These are phyloP conservation scores for Danio kyathit DNA, from an alignment of 2,797 vertebrate species.

Conservation along the genomic window DNA sequence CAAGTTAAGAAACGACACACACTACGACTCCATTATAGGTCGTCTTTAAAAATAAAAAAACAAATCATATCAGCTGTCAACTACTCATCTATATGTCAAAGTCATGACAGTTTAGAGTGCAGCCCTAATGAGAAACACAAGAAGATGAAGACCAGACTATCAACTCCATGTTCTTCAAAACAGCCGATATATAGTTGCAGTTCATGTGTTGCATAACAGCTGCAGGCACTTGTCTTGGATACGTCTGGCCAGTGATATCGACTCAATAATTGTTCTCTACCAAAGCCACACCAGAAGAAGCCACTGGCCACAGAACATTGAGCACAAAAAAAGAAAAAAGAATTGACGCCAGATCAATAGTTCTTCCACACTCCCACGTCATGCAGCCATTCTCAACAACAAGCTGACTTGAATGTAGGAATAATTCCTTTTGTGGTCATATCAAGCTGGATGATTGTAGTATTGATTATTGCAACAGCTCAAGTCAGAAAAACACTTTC, in stretches of 20 bases:
- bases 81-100: background rate
- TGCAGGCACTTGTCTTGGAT: conserved; percentile 27
- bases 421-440: background rate
- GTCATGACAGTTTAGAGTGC: background rate
- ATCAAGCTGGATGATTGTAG: background rate
- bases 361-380: conserved; percentile 1
- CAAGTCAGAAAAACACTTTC: background rate
- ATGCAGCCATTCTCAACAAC: conserved; percentile 13
- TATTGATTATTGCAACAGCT: conserved; percentile 10
- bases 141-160: background rate
- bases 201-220: conserved; percentile 45
- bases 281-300: conserved; percentile 38
- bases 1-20: too few species aligned
- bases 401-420: background rate
- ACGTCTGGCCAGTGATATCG: conserved; percentile 29
- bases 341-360: conserved; percentile 38
- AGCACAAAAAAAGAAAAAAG: conserved; percentile 45
- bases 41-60: too few species aligned
- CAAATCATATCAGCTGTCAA: background rate
- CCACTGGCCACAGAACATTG: conserved; percentile 43
- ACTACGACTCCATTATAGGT: too few species aligned
- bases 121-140: background rate
- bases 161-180: conserved; percentile 15
- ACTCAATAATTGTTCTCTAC: conserved; percentile 47
- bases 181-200: conserved; percentile 26